Conservation (phyloP, 2,113 vertebrate species). For the Dipodomys ordii region DNA sequence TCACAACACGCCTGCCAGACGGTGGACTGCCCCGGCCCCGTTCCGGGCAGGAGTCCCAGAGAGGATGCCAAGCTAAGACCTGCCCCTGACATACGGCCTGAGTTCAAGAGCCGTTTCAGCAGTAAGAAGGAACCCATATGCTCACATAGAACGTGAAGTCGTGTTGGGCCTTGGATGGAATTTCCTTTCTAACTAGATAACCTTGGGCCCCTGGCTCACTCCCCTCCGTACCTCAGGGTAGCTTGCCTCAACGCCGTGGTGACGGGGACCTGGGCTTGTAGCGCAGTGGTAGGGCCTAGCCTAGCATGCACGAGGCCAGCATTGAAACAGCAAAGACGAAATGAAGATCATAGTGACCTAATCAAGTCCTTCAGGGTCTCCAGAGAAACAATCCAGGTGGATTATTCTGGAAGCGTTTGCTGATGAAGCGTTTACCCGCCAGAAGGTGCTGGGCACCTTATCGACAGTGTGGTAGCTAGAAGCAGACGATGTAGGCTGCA, state of each 20-base stretch:
- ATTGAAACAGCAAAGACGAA: background rate
- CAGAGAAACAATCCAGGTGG: background rate
- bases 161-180: rapidly evolving
- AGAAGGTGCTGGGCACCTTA: background rate
- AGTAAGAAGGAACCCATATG: background rate
- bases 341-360: background rate
- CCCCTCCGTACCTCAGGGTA: background rate
- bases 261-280: background rate
- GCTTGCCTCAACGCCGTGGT: background rate
- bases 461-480: background rate
- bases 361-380: background rate
- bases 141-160: background rate
- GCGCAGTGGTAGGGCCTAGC: background rate
- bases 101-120: background rate
- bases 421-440: background rate
- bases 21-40: rapidly evolving
- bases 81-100: too few relatives aligned
- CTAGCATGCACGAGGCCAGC: background rate
- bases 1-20: background rate
- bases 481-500: background rate
- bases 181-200: background rate
- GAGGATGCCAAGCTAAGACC: background rate
- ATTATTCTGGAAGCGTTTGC: background rate
- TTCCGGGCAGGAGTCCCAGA: background rate
- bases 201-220: background rate